These are phyloP conservation scores for Gallinago undulata DNA, from an alignment of 2,113 vertebrate species.

Conservation along the genomic window DNA sequence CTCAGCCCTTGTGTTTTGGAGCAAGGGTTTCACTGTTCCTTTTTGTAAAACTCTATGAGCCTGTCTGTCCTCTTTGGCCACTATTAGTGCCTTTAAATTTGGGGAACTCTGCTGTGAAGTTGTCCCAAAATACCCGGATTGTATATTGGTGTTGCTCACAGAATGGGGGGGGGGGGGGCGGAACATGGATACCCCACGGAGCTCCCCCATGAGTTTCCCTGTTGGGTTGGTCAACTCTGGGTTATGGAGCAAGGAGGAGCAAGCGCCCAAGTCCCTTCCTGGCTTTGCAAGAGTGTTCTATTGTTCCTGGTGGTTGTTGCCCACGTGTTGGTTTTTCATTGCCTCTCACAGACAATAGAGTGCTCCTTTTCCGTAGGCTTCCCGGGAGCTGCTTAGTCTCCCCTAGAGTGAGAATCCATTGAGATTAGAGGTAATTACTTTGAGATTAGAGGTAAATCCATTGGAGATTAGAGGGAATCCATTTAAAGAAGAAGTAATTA, in stretches of 20 bases:
- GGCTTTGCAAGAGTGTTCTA: not conserved
- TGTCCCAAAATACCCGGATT: not conserved
- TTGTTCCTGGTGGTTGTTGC: not conserved
- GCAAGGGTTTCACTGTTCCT: not conserved
- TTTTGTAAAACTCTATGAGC: not conserved
- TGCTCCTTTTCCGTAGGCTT: slow-evolving; percentile 9
- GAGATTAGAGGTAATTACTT: slow-evolving; percentile 69
- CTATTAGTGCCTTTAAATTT: not conserved
- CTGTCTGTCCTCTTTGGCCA: not conserved
- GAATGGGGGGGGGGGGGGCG: not conserved
- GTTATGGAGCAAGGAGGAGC: not conserved
- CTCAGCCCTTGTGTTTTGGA: not conserved
- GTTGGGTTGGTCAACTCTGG: not conserved
- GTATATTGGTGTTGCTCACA: not conserved
- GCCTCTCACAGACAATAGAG: slow-evolving; percentile 40
- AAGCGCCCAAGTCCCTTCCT: not conserved
- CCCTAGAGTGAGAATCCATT: slow-evolving; percentile 37
- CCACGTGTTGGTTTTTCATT: not conserved
- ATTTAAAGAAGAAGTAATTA: slow-evolving; percentile 69
- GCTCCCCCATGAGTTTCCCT: not conserved
- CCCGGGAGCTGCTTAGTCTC: not conserved
- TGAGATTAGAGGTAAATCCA: slow-evolving; percentile 69
- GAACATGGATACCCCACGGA: fast-evolving
- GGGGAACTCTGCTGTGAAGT: not conserved
- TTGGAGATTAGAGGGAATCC: slow-evolving; percentile 49